Evolutionary conservation across 2,888 invertebrate species (phyloP), one percentile per base, ranked within the genome.

Genomic region (Globia sparganii): DNA sequence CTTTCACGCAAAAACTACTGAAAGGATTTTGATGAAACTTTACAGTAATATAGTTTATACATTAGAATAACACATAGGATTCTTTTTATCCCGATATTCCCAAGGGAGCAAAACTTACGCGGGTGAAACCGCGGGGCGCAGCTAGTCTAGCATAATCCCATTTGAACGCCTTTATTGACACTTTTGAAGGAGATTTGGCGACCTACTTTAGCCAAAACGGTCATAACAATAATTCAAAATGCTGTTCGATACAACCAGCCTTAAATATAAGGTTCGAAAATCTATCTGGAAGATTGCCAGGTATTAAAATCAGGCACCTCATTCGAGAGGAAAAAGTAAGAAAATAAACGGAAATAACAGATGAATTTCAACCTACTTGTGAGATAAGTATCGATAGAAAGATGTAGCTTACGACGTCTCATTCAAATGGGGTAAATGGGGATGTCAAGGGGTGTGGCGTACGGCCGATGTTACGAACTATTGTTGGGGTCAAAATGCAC

Each of bases 321-420:
- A 77, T 77, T 77, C 40, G 4, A 56, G 34, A 40, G 11, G 46
- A 49, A 25, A 81, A 76, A 56, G 64, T 81, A 67, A 66, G 76
- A 61, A 76, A 77, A 81, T 71, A 69, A 69, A 75, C 15, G 53
- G 81, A 66, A 53, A 81, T 81, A 69, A 61, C 58, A 64, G 68
- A 73, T 66, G 46, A 70, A 73, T 66, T n/a, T 73, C 66, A 68
- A 67, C 56, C 49, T 28, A 72, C 66, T 66, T 58, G 53, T 6
- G 28, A 71, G 79, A 82, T 70, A 72, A 83, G 70, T 68, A 59
- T 75, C 71, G 59, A 72, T 75, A 68, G 75, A 58, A 59, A 68
- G 46, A 83, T 79, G 79, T 83, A 69, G 84, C 75, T 72, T 83
- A 82, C 79, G 64, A 65, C 59, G 72, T 58, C 43, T 68, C 21